Percentiles rank a stretch among this genome's conserved stretches.
These are phyloP conservation scores for Neoitamus cyanurus DNA, from an alignment of 2,888 invertebrate genomes.

Conservation along the genomic window DNA sequence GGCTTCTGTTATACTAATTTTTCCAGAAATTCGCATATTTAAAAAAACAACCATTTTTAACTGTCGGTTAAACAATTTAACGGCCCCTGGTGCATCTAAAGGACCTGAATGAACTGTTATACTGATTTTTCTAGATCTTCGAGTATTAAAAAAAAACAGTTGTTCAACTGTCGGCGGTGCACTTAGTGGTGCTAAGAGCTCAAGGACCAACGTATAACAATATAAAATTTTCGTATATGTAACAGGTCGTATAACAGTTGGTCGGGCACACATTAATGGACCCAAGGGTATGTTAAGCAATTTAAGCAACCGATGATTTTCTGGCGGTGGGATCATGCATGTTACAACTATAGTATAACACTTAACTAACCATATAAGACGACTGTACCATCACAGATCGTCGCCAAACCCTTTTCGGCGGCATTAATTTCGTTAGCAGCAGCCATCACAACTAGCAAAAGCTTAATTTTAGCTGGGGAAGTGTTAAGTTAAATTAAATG, in stretches of 20 bases:
- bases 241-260: not conserved
- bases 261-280: not conserved
- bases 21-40: too few species aligned
- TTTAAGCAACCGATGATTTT: not conserved
- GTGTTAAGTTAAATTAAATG: not conserved
- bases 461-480: too few species aligned
- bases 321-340: not conserved
- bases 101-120: too few species aligned
- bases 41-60: too few species aligned
- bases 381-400: slow-evolving; percentile 13
- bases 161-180: too few species aligned
- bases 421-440: slow-evolving; percentile 32
- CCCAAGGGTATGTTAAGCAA: not conserved
- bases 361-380: slow-evolving; percentile 2
- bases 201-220: too few species aligned
- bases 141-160: too few species aligned
- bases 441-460: not conserved
- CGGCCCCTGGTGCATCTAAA: too few species aligned
- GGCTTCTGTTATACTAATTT: too few species aligned
- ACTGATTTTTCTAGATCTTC: too few species aligned
- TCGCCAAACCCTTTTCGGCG: slow-evolving; percentile 20
- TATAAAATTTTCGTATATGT: not conserved
- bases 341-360: not conserved
- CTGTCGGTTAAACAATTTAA: too few species aligned
- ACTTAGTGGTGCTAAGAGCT: too few species aligned